phyloP scores from a whole-genome alignment of 2,888 invertebrate species.

The Nephrotoma appendiculata region DNA sequence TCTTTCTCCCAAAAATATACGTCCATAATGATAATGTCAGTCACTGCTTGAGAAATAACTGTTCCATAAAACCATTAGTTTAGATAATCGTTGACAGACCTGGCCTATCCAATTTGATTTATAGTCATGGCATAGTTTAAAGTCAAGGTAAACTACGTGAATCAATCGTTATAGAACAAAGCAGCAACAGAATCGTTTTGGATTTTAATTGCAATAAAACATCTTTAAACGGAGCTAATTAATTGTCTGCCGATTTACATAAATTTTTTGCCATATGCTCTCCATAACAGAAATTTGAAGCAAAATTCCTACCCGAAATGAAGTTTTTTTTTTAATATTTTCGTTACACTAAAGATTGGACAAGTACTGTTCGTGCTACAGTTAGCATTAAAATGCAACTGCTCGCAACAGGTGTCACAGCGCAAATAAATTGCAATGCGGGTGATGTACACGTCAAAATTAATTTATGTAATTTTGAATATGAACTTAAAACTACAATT shows the following conservation, averaged over 20 bases:
- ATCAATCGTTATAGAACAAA: not conserved
- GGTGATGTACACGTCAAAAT: not conserved
- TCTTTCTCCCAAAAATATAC: too few species aligned
- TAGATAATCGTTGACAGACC: too few species aligned
- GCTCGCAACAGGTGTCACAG: not conserved
- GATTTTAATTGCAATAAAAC: not conserved
- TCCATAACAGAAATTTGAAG: not conserved
- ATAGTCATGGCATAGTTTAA: too few species aligned
- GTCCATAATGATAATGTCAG: too few species aligned
- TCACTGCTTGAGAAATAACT: too few species aligned
- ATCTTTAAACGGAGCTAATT: not conserved
- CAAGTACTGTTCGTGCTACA: not conserved
- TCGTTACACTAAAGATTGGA: not conserved
- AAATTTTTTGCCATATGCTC: not conserved
- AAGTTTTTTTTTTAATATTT: not conserved
- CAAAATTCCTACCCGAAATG: not conserved
- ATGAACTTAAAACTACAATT: not conserved
- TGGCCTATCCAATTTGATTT: too few species aligned
- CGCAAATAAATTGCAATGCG: not conserved
- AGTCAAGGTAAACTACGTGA: too few species aligned
- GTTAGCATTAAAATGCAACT: too few species aligned
- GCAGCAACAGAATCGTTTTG: not conserved
- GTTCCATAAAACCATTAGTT: too few species aligned
- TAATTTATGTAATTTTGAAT: not conserved
- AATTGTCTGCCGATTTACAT: not conserved